These are phyloP conservation scores for Drosophila oshimai DNA, from an alignment of 1,140 invertebrate species.

Conservation along the genomic window DNA sequence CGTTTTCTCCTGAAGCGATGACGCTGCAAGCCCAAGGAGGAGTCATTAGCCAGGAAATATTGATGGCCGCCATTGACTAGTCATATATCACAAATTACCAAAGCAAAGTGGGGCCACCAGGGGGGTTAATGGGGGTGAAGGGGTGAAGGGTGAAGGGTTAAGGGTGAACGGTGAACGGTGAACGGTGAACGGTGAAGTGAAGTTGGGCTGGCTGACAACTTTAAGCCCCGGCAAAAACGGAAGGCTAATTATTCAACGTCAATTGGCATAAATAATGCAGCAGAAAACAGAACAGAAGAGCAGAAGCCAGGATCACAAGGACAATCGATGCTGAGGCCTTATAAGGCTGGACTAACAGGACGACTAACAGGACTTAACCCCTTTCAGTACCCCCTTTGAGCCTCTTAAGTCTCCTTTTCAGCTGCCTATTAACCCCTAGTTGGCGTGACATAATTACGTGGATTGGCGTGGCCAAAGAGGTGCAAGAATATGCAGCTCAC, in stretches of 20 bases:
- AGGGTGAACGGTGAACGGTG: too few species aligned
- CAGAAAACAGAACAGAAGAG: constrained; percentile 1
- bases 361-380: constrained; percentile 7
- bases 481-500: constrained; percentile 20
- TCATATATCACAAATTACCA: constrained; percentile 66
- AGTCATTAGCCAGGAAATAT: constrained; percentile 68
- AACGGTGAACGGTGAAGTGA: neutral
- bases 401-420: too few species aligned
- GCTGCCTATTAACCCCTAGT: constrained; percentile 9
- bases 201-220: constrained; percentile 36
- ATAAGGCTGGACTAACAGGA: constrained; percentile 16
- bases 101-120: constrained; percentile 5
- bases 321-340: constrained; percentile 33
- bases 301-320: constrained; percentile 1
- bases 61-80: constrained; percentile 60
- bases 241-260: constrained; percentile 78
- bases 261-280: constrained; percentile 75
- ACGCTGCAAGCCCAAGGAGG: constrained; percentile 44
- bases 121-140: neutral
- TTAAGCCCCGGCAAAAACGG: constrained; percentile 32
- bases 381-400: neutral
- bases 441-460: constrained; percentile 49
- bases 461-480: constrained; percentile 24
- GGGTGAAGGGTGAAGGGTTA: neutral
- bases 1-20: constrained; percentile 15